phyloP scores from a whole-genome alignment of 2,797 vertebrate genomes.

The Manis javanica region DNA sequence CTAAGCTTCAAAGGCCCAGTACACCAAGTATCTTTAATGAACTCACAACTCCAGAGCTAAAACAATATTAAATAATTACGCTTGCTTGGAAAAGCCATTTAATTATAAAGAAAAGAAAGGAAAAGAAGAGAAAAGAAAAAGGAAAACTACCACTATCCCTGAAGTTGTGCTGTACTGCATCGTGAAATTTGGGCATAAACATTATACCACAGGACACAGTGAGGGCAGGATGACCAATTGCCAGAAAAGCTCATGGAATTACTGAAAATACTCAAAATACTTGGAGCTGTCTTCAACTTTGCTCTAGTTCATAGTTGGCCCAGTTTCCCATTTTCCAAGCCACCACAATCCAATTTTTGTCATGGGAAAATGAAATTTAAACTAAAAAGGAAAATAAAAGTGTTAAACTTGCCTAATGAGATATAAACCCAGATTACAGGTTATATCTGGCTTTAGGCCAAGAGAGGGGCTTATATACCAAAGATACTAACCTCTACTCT shows the following conservation, averaged over 20 bases:
- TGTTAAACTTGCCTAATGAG: constrained; percentile 12
- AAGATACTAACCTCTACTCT: background rate
- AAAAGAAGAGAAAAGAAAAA: background rate
- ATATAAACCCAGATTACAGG: background rate
- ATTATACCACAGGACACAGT: background rate
- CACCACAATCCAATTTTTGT: constrained; percentile 60
- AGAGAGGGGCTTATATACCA: background rate
- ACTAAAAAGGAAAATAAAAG: constrained; percentile 44
- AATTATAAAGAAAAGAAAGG: background rate
- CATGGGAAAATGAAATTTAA: constrained; percentile 63
- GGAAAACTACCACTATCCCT: background rate
- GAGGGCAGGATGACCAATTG: constrained; percentile 5
- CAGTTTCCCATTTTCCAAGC: constrained; percentile 65
- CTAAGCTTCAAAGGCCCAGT: constrained; percentile 22
- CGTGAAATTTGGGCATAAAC: background rate
- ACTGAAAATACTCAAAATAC: constrained; percentile 59
- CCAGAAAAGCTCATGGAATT: constrained; percentile 62
- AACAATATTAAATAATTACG: background rate
- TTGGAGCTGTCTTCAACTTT: constrained; percentile 70
- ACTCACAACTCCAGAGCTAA: background rate
- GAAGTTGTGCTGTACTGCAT: background rate
- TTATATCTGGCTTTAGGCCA: background rate
- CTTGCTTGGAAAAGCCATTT: constrained; percentile 34
- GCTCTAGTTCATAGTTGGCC: constrained; percentile 57
- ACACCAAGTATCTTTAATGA: constrained; percentile 51